Evolutionary conservation across 2,888 invertebrate species (phyloP).

Genomic region (Parnassius mnemosyne): DNA sequence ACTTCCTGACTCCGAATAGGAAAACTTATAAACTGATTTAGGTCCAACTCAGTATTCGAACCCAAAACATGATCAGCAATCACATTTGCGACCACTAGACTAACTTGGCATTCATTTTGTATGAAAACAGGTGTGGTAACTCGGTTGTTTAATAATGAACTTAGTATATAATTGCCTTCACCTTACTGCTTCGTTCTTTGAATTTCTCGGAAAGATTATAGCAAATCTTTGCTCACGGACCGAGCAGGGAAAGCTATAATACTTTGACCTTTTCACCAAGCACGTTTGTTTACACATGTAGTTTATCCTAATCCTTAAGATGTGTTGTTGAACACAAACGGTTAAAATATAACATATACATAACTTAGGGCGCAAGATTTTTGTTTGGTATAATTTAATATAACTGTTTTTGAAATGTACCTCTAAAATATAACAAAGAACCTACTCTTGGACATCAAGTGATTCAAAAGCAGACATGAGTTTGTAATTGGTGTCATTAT

Average conservation of each 20-base stretch:
- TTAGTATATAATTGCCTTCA: constrained; percentile 35
- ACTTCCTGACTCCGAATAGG: too few relatives aligned
- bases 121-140: not conserved
- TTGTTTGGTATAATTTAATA: not conserved
- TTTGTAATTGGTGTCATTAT: too few relatives aligned
- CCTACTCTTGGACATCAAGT: too few relatives aligned
- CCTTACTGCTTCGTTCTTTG: constrained; percentile 26
- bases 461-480: too few relatives aligned
- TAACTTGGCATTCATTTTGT: constrained; percentile 1
- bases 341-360: constrained; percentile 15
- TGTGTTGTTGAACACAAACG: constrained; percentile 19
- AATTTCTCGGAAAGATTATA: constrained; percentile 33
- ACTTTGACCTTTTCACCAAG: constrained; percentile 37
- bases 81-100: too few relatives aligned
- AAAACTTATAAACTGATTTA: too few relatives aligned
- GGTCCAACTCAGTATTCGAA: too few relatives aligned
- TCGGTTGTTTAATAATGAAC: constrained; percentile 28
- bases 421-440: too few relatives aligned
- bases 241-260: constrained; percentile 32
- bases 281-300: constrained; percentile 37
- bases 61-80: too few relatives aligned
- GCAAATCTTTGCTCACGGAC: constrained; percentile 35
- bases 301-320: constrained; percentile 30
- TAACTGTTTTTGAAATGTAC: too few relatives aligned
- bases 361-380: constrained; percentile 15